phyloP scores from a whole-genome alignment of 1,140 invertebrate species.

The Saccostrea glomerata region DNA sequence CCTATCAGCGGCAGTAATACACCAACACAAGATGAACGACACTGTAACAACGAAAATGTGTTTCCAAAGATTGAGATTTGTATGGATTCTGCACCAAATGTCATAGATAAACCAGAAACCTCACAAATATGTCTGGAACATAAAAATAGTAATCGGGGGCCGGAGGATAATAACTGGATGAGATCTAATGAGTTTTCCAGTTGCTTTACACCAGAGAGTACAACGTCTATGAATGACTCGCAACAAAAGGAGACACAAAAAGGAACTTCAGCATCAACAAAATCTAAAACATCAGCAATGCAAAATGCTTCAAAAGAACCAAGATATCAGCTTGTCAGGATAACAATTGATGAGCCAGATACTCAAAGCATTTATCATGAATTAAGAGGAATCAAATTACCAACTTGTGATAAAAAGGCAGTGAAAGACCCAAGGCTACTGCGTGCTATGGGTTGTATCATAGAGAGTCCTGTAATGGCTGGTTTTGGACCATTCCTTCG shows the following conservation, averaged over 20 bases:
- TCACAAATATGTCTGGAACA: background rate
- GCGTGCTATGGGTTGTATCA: conserved; percentile 2
- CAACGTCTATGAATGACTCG: background rate
- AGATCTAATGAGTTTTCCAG: background rate
- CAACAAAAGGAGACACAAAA: background rate
- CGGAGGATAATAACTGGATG: background rate
- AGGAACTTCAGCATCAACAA: background rate
- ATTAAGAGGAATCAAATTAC: background rate
- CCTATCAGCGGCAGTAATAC: background rate
- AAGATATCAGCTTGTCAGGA: conserved; percentile 1
- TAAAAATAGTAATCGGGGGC: background rate
- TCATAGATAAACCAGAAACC: background rate
- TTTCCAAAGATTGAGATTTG: background rate
- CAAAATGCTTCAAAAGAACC: background rate
- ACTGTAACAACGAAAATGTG: conserved; percentile 1
- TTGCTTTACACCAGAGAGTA: background rate
- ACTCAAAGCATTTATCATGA: conserved; percentile 21
- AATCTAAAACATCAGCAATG: background rate
- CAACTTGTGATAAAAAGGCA: conserved; percentile 9
- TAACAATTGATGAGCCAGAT: conserved; percentile 5
- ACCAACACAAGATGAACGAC: conserved; percentile 22
- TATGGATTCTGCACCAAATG: background rate
- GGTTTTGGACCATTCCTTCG: conserved; percentile 13
- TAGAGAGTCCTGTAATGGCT: conserved; percentile 15
- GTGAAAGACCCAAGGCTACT: conserved; percentile 36